Base-by-base conservation (phyloP, 1,140 invertebrate genomes). In the Macrobrachium nipponense region DNA sequence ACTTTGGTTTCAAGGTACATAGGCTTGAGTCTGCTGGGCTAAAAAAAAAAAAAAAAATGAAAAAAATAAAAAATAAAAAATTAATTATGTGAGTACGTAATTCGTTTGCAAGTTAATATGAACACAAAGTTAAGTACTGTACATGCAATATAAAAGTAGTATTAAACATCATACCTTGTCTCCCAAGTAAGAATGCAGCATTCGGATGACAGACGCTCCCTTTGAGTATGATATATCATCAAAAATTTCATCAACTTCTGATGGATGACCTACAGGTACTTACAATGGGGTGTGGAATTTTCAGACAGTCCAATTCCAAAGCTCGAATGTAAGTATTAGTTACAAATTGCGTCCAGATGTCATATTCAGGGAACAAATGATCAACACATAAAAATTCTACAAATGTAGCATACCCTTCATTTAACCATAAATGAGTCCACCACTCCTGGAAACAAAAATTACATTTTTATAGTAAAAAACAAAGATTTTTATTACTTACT, bases 141-240 rank as follows among this genome's bases (percentile, higher is more conserved):
- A 36, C 27, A 36, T 36, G 4, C 4, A 36, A 36, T 36, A 36
- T 36, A 4, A 36, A 36, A 36, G 4, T 1, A 36, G 27, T 36
- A 36, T 36, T 36, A 43, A n/a, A 61, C 75, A 87, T 88, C 88
- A 89, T 87, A 91, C 91, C 89, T 95, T 93, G 91, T 98, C 97
- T 14, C 98, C 98, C 89, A 99, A 96, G 90, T 98, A 99, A 90
- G 95, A 94, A 91, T 98, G 97, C 62, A 99, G 92, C 98, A 99
- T 99, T 89, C 98, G 93, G 76, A 99, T 99, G 3, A 99, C 95
- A 60, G 96, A 97, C 0, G 96, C 96, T n/a, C 92, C 97, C 92
- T 99, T 99, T 89, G 95, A 95, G 91, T 99, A 99, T 60, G 97
- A 98, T 90, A 99, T 98, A 89, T 96, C 95, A 92, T 98, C 97